Conservation (phyloP, 2,113 vertebrate species). For the Eublepharis macularius region DNA sequence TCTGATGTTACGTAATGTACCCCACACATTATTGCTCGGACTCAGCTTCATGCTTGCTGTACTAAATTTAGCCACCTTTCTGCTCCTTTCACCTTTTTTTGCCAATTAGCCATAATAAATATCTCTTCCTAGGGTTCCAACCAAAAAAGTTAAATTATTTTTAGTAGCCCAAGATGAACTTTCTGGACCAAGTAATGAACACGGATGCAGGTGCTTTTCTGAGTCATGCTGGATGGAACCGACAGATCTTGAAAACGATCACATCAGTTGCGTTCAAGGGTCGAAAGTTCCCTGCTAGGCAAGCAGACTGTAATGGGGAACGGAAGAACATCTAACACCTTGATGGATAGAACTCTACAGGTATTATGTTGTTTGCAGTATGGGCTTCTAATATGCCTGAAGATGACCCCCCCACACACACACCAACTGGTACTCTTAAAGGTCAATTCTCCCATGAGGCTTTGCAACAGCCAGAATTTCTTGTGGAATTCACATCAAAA, state of each 20-base stretch:
- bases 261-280: neutral
- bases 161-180: neutral
- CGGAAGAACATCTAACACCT: neutral
- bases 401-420: neutral
- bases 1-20: no score
- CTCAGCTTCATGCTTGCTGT: conserved; percentile 14
- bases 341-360: neutral
- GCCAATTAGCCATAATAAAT: conserved; percentile 11
- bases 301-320: neutral
- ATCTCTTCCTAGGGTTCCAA: neutral
- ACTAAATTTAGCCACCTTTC: neutral
- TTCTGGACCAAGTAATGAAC: neutral
- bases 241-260: neutral
- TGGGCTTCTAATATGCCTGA: neutral
- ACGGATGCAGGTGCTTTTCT: neutral
- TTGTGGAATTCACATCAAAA: neutral
- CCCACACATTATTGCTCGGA: neutral
- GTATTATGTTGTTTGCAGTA: no score
- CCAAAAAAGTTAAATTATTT: neutral
- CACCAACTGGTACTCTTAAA: neutral
- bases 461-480: neutral
- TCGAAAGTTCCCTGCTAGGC: neutral
- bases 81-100: conserved; percentile 8
- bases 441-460: neutral
- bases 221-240: neutral